These are phyloP conservation scores for Drepana arcuata DNA, from an alignment of 1,140 invertebrate genomes.

Conservation along the genomic window DNA sequence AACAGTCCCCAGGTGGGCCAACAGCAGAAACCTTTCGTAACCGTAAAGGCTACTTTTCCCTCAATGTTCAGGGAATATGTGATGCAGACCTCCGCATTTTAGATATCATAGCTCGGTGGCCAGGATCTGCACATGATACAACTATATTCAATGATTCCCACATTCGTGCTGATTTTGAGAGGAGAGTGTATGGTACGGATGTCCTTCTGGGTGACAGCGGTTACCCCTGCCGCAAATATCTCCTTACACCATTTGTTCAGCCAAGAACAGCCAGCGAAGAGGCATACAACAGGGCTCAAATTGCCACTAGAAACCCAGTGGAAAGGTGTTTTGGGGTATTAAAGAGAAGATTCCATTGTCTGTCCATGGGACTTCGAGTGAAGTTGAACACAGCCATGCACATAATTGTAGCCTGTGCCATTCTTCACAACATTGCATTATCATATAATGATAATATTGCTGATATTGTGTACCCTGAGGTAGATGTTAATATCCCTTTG, in stretches of 20 bases:
- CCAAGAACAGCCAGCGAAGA: slow-evolving; percentile 5
- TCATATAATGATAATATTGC: no score
- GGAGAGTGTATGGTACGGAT: background rate
- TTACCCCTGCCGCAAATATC: background rate
- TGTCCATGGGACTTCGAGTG: no score
- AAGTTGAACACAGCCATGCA: no score
- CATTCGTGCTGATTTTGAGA: background rate
- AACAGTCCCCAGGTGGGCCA: slow-evolving; percentile 13
- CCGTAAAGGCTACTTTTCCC: slow-evolving; percentile 15
- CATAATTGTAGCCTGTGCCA: no score
- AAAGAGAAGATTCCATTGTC: no score
- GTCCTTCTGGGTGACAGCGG: background rate
- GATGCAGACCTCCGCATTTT: slow-evolving; percentile 6
- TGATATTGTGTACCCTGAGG: no score
- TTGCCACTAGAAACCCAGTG: slow-evolving; percentile 10
- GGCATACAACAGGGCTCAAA: slow-evolving; percentile 8
- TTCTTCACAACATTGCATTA: no score
- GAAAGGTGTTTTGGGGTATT: slow-evolving; percentile 10
- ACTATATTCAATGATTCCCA: background rate
- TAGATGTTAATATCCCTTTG: no score
- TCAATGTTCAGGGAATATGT: slow-evolving; percentile 12
- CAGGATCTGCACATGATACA: slow-evolving; percentile 11
- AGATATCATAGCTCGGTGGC: slow-evolving; percentile 15
- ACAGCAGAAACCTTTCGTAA: slow-evolving; percentile 14
- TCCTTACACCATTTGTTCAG: slow-evolving; percentile 24